A percentile compares a stretch with the other conserved stretches of the same genome.
phyloP scores from a whole-genome alignment of 30 jellyfish, hydroid and myxozoan species.

The Sanderia malayensis region DNA sequence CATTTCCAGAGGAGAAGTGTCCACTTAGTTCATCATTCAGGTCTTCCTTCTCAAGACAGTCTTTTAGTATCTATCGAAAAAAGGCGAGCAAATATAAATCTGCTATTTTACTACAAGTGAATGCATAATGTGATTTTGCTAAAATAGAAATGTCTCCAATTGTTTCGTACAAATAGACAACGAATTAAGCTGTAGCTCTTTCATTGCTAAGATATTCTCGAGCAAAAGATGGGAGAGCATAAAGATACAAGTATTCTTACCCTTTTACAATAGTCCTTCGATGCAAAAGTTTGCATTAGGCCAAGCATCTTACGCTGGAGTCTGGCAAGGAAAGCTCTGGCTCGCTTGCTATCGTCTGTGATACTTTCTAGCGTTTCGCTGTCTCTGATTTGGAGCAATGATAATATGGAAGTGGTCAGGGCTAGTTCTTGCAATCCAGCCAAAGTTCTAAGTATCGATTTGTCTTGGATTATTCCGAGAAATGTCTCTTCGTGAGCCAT shows the following conservation, averaged over 20 bases:
- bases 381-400: conserved; percentile 53
- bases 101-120: background rate
- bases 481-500: conserved; percentile 76
- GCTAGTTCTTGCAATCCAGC: conserved; percentile 63
- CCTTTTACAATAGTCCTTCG: conserved; percentile 37
- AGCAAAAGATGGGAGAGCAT: background rate
- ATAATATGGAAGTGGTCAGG: conserved; percentile 58
- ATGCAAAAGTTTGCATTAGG: conserved; percentile 48
- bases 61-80: conserved; percentile 29
- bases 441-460: conserved; percentile 17
- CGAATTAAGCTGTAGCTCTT: too few relatives aligned
- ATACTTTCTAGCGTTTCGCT: conserved; percentile 30
- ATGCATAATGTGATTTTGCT: too few relatives aligned
- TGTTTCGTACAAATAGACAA: too few relatives aligned
- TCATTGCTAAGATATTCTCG: background rate
- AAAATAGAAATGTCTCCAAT: too few relatives aligned
- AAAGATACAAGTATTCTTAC: too few relatives aligned
- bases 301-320: conserved; percentile 58
- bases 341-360: conserved; percentile 51
- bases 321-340: conserved; percentile 51
- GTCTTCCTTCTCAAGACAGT: conserved; percentile 39
- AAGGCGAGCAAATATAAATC: background rate
- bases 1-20: conserved; percentile 26
- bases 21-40: conserved; percentile 22
- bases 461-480: conserved; percentile 59